Evolutionary conservation across 2,113 vertebrate species (phyloP).

Genomic region (Morone saxatilis): DNA sequence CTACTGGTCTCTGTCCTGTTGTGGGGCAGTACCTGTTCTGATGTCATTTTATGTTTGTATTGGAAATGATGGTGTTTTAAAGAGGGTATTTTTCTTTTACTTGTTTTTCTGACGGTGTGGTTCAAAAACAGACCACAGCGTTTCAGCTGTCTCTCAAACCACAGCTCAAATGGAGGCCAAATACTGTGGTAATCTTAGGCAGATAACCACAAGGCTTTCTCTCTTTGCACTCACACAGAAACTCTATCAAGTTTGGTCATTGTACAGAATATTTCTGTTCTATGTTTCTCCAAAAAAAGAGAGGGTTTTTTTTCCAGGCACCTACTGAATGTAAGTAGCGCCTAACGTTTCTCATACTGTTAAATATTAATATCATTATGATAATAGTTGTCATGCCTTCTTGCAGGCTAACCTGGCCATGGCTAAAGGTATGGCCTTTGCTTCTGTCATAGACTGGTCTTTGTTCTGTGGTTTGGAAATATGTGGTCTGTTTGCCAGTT

Average conservation of each 20-base stretch:
- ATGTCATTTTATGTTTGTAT: conserved; percentile 36
- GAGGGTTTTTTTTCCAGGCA: conserved; percentile 80
- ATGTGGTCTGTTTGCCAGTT: conserved; percentile 87
- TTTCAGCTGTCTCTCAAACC: conserved; percentile 86
- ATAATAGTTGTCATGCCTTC: conserved; percentile 78
- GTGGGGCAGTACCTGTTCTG: conserved; percentile 40
- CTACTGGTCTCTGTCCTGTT: conserved; percentile 27
- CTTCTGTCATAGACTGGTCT: conserved; percentile 82
- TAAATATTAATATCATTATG: conserved; percentile 71
- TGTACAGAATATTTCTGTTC: conserved; percentile 77
- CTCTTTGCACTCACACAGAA: conserved; percentile 57
- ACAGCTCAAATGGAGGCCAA: conserved; percentile 84
- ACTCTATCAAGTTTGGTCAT: conserved; percentile 65
- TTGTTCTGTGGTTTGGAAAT: conserved; percentile 88
- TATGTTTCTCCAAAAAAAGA: conserved; percentile 76
- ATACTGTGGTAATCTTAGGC: conserved; percentile 73
- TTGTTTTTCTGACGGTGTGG: conserved; percentile 77
- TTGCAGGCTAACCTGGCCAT: conserved; percentile 81
- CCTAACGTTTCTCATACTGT: conserved; percentile 75
- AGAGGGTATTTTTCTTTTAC: conserved; percentile 59
- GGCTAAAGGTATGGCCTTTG: conserved; percentile 83
- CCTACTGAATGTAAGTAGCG: conserved; percentile 85
- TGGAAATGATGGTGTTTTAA: conserved; percentile 54
- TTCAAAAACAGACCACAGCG: conserved; percentile 87
- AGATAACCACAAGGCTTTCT: conserved; percentile 75